Evolutionary conservation across 2,888 invertebrate genomes (phyloP).

Genomic region (Pteria penguin): DNA sequence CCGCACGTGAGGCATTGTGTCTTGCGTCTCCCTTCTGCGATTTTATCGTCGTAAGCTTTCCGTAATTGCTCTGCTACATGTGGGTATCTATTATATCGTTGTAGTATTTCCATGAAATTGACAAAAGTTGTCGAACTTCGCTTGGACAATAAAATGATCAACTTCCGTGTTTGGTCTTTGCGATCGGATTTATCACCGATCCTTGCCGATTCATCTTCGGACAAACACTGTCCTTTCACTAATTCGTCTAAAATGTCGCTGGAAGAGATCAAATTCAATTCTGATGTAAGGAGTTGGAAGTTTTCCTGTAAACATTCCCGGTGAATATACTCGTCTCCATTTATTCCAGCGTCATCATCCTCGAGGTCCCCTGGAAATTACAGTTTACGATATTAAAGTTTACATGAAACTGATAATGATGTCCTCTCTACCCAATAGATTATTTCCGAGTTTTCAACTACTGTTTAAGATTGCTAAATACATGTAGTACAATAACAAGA

Average conservation of each 20-base stretch:
- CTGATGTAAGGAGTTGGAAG: slow-evolving; percentile 11
- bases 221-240: slow-evolving; percentile 15
- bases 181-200: slow-evolving; percentile 9
- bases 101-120: slow-evolving; percentile 25
- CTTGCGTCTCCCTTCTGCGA: neutral
- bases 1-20: slow-evolving; percentile 19
- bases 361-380: neutral
- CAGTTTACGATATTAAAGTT: too few species aligned
- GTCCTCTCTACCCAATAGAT: too few species aligned
- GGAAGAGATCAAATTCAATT: slow-evolving; percentile 25
- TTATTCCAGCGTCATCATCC: neutral
- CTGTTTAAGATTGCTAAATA: too few species aligned
- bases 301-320: slow-evolving; percentile 25
- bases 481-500: too few species aligned
- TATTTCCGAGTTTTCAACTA: too few species aligned
- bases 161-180: slow-evolving; percentile 32
- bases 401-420: too few species aligned
- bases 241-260: slow-evolving; percentile 22
- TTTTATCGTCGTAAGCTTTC: slow-evolving; percentile 14
- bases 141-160: slow-evolving; percentile 18
- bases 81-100: slow-evolving; percentile 21
- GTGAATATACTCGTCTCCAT: slow-evolving; percentile 18
- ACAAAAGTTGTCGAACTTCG: slow-evolving; percentile 15
- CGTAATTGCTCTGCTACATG: slow-evolving; percentile 21
- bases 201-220: slow-evolving; percentile 29